phyloP scores from a whole-genome alignment of 30 jellyfish, hydroid and myxozoan genomes.

The Phacellophora camtschatica region DNA sequence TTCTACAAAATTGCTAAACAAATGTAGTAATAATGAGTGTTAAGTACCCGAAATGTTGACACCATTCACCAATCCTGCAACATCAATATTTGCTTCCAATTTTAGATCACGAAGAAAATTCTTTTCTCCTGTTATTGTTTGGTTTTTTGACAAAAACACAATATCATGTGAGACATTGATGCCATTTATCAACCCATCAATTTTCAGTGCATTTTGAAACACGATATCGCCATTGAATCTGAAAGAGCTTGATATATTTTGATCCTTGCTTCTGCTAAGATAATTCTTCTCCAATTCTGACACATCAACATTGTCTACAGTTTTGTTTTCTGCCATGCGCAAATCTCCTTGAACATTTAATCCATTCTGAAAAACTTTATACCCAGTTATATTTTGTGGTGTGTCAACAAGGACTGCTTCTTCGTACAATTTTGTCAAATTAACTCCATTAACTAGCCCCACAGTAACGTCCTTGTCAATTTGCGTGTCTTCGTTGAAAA shows the following conservation, averaged over 20 bases:
- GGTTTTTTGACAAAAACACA: constrained; percentile 41
- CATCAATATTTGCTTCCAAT: background rate
- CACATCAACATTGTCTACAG: constrained; percentile 70
- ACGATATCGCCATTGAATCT: constrained; percentile 13
- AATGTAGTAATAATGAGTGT: too few relatives aligned
- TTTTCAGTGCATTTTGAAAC: constrained; percentile 7
- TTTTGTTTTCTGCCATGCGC: constrained; percentile 36
- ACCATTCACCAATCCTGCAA: constrained; percentile 50
- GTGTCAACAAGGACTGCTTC: constrained; percentile 43
- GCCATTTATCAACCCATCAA: constrained; percentile 72
- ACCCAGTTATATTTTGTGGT: constrained; percentile 56
- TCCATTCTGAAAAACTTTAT: background rate
- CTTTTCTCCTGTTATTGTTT: constrained; percentile 51
- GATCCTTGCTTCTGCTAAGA: constrained; percentile 47
- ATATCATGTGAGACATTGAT: constrained; percentile 65
- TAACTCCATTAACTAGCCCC: constrained; percentile 43
- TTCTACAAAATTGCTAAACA: too few relatives aligned
- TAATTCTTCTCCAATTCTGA: constrained; percentile 59
- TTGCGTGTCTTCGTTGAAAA: background rate
- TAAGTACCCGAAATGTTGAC: constrained; percentile 54
- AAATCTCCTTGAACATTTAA: constrained; percentile 40
- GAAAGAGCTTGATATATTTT: constrained; percentile 37
- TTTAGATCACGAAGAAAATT: constrained; percentile 4
- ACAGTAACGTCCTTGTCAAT: constrained; percentile 1
- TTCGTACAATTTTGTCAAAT: constrained; percentile 26